Evolutionary conservation across 2,797 vertebrate genomes (phyloP).

Genomic region (Tamandua tetradactyla): DNA sequence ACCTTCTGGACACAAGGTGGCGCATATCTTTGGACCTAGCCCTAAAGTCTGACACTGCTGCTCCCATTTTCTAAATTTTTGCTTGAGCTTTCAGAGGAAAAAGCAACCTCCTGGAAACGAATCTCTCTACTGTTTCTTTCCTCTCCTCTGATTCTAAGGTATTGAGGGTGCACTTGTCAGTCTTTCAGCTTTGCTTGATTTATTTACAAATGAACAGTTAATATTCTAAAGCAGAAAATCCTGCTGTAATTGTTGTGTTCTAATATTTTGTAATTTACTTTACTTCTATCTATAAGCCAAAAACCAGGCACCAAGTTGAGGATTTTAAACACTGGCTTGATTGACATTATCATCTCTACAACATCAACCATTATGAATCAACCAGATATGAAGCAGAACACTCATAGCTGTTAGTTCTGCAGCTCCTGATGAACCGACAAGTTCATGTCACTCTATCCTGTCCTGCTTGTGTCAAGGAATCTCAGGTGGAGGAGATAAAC

Average conservation of each 20-base stretch:
- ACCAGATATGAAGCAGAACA: neutral
- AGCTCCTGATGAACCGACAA: neutral
- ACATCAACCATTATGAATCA: neutral
- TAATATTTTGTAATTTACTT: neutral
- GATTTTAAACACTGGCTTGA: neutral
- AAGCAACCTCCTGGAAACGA: neutral
- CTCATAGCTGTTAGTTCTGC: too few relatives aligned
- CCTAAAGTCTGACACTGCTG: neutral
- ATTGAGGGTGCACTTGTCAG: neutral
- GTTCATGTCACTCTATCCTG: neutral
- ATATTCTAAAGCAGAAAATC: neutral
- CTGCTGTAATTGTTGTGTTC: neutral
- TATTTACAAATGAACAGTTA: neutral
- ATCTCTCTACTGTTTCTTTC: neutral
- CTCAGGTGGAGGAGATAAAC: too few relatives aligned
- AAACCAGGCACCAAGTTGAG: neutral
- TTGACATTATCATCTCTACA: neutral
- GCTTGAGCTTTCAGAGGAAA: neutral
- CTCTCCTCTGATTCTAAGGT: too few relatives aligned
- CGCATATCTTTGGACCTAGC: neutral
- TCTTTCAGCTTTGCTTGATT: neutral
- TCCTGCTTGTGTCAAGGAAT: neutral
- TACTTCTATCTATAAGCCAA: neutral
- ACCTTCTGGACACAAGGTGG: neutral
- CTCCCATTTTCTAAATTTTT: neutral